Conservation (phyloP, 2,797 vertebrate genomes). For the Etheostoma perlongum region DNA sequence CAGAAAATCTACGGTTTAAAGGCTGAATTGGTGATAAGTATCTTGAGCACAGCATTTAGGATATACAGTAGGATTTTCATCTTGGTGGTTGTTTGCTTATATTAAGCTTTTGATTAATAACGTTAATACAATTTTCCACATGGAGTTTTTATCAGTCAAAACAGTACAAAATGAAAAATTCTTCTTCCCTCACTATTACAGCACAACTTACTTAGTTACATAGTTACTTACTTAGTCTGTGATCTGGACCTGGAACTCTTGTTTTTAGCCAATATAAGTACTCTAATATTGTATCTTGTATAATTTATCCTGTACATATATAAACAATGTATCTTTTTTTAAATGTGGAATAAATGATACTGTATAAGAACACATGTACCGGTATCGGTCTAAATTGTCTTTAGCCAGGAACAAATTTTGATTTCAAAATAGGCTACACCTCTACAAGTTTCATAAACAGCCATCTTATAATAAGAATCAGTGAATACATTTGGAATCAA, state of each 20-base stretch:
- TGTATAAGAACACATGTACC: not conserved
- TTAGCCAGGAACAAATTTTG: not conserved
- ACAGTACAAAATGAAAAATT: not conserved
- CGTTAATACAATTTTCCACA: not conserved
- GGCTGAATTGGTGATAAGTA: too few species aligned
- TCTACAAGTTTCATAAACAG: not conserved
- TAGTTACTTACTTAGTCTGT: not conserved
- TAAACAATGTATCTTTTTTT: not conserved
- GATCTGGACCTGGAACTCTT: not conserved
- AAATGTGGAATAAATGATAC: not conserved
- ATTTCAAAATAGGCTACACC: not conserved
- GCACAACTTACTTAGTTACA: too few species aligned
- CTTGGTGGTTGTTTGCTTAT: not conserved
- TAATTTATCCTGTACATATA: not conserved
- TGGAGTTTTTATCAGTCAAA: not conserved
- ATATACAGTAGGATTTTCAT: not conserved
- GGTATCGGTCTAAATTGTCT: not conserved
- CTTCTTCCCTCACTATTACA: too few species aligned
- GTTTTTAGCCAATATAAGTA: not conserved
- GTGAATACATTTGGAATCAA: not conserved
- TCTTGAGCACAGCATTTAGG: not conserved
- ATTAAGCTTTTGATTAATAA: not conserved
- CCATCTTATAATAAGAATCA: not conserved
- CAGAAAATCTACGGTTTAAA: not conserved
- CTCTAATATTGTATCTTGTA: not conserved